phyloP scores from a whole-genome alignment of 2,797 vertebrate species.

The Pseudomugil gertrudae region DNA sequence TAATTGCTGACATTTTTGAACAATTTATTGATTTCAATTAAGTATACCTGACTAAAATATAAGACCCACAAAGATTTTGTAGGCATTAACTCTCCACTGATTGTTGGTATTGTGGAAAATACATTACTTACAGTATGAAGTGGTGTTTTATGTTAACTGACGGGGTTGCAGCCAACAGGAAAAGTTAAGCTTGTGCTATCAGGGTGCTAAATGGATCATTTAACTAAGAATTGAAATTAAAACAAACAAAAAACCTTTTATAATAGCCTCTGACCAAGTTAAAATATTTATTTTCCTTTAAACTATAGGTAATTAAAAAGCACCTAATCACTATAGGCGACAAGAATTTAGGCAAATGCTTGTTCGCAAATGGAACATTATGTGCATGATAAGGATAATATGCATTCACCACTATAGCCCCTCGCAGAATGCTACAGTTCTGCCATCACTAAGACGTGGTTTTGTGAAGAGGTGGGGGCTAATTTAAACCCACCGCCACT shows the following conservation, averaged over 20 bases:
- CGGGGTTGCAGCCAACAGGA: conserved; percentile 60
- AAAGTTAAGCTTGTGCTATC: conserved; percentile 72
- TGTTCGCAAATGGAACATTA: conserved; percentile 24
- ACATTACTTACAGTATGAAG: too few species aligned
- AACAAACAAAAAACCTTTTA: conserved; percentile 76
- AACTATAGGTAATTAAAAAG: conserved; percentile 50
- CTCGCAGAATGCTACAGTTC: conserved; percentile 28
- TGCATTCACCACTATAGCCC: not conserved
- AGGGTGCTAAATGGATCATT: conserved; percentile 80
- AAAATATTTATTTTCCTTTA: conserved; percentile 71
- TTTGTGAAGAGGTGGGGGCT: conserved; percentile 40
- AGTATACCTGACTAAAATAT: conserved; percentile 4
- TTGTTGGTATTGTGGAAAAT: conserved; percentile 54
- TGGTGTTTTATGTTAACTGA: conserved; percentile 66
- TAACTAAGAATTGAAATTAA: conserved; percentile 80
- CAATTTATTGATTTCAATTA: not conserved
- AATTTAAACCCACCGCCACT: conserved; percentile 52
- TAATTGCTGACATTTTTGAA: not conserved
- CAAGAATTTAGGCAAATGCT: conserved; percentile 49
- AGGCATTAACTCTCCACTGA: conserved; percentile 13
- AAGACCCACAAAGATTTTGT: conserved; percentile 9
- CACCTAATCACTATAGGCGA: too few species aligned
- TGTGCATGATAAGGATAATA: conserved; percentile 17
- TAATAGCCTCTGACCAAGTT: conserved; percentile 82
- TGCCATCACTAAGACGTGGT: conserved; percentile 6